Percentiles rank a stretch among this genome's conserved stretches.
These are phyloP conservation scores for Griposia aprilina DNA, from an alignment of 2,888 invertebrate genomes.

Conservation along the genomic window DNA sequence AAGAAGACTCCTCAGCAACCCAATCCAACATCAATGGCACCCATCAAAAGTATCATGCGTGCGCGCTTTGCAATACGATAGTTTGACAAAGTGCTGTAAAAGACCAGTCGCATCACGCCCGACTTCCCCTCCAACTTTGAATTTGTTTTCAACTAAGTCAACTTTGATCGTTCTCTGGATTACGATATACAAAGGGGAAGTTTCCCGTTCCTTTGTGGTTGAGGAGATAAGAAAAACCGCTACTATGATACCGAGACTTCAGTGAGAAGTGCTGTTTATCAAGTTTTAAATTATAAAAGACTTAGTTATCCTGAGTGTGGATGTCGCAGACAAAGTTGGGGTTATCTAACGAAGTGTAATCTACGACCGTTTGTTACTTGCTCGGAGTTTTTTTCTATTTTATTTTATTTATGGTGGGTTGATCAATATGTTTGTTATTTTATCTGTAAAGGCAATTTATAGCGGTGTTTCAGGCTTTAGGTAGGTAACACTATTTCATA, in stretches of 20 bases:
- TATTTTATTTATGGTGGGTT: background rate
- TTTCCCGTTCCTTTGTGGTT: slow-evolving; percentile 60
- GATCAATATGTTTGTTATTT: background rate
- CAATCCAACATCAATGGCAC: slow-evolving; percentile 33
- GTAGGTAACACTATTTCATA: background rate
- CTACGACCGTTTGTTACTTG: slow-evolving; percentile 18
- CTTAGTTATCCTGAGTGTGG: slow-evolving; percentile 31
- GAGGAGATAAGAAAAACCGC: slow-evolving; percentile 65
- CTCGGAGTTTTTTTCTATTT: background rate
- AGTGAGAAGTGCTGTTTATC: slow-evolving; percentile 56
- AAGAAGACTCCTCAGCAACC: slow-evolving; percentile 33
- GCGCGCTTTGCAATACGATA: slow-evolving; percentile 51
- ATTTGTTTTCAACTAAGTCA: slow-evolving; percentile 71
- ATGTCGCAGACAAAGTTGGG: slow-evolving; percentile 41
- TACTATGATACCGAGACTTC: slow-evolving; percentile 57
- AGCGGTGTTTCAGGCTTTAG: background rate
- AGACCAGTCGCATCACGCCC: slow-evolving; percentile 62
- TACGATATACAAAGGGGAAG: slow-evolving; percentile 67
- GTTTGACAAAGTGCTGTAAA: slow-evolving; percentile 62
- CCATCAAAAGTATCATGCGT: slow-evolving; percentile 46
- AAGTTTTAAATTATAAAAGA: slow-evolving; percentile 65
- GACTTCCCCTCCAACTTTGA: slow-evolving; percentile 65
- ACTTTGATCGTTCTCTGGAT: slow-evolving; percentile 69
- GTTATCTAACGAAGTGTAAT: slow-evolving; percentile 30
- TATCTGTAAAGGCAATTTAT: background rate